These are phyloP conservation scores for Ichneumoninae sp. DNA, from an alignment of 2,888 invertebrate species.

Conservation along the genomic window DNA sequence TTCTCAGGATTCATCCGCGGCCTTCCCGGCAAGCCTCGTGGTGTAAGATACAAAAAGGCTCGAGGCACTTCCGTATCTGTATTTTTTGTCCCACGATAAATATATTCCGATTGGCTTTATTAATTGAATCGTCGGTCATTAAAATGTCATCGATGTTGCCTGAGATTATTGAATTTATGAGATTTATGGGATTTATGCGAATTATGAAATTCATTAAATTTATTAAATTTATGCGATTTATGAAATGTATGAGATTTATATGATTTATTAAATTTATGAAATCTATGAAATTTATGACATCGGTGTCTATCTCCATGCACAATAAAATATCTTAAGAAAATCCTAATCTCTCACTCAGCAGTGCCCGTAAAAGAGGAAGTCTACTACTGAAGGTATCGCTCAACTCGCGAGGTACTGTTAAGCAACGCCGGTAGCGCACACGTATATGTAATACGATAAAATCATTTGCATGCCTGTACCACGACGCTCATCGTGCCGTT, in stretches of 20 bases:
- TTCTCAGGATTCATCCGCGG: constrained; percentile 51
- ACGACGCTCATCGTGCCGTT: constrained; percentile 68
- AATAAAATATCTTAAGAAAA: constrained; percentile 17
- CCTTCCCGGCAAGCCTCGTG: constrained; percentile 15
- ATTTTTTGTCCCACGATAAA: constrained; percentile 61
- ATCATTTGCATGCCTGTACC: constrained; percentile 68
- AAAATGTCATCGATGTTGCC: constrained; percentile 54
- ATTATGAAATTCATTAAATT: constrained; percentile 45
- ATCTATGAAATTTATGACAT: constrained; percentile 16
- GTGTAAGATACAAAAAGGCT: constrained; percentile 46
- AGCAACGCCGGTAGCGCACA: constrained; percentile 19
- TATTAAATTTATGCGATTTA: constrained; percentile 44
- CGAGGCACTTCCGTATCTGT: constrained; percentile 59
- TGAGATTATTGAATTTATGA: constrained; percentile 47
- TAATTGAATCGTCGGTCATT: constrained; percentile 63
- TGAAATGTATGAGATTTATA: constrained; percentile 33
- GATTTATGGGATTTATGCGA: constrained; percentile 26
- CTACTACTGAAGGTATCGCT: constrained; percentile 10
- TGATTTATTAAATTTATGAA: constrained; percentile 59
- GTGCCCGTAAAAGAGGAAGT: constrained; percentile 6
- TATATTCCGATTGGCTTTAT: constrained; percentile 59
- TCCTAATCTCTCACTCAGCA: constrained; percentile 35
- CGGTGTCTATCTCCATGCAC: background rate
- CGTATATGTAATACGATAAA: constrained; percentile 64
- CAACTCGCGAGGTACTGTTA: background rate